These are phyloP conservation scores for Hemistola chrysoprasaria DNA, from an alignment of 2,888 invertebrate genomes.

Conservation along the genomic window DNA sequence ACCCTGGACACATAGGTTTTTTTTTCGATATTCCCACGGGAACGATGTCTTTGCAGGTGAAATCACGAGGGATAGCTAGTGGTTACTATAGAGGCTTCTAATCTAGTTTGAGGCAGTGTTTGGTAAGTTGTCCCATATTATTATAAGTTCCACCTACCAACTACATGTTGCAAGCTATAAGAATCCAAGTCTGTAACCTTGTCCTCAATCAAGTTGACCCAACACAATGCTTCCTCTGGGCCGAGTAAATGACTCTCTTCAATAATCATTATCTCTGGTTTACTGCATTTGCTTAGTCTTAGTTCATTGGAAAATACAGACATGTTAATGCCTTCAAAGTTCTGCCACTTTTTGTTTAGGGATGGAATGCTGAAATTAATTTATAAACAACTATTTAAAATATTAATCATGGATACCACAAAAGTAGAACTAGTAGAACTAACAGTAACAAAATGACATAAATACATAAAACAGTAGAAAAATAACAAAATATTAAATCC, in stretches of 20 bases:
- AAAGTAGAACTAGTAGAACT: too few species aligned
- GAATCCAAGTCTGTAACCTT: constrained; percentile 81
- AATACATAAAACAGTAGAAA: too few species aligned
- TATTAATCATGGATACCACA: not conserved
- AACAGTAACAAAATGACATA: too few species aligned
- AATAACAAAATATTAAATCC: too few species aligned
- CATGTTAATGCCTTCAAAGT: constrained; percentile 92
- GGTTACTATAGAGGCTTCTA: too few species aligned
- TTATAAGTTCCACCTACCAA: constrained; percentile 51
- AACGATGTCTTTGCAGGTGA: too few species aligned
- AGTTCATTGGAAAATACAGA: constrained; percentile 83
- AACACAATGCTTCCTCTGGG: constrained; percentile 84
- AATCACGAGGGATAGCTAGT: too few species aligned
- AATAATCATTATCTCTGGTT: constrained; percentile 85
- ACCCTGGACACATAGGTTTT: too few species aligned
- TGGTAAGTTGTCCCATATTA: too few species aligned
- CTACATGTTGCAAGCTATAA: constrained; percentile 84
- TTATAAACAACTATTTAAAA: not conserved
- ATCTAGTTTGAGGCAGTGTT: too few species aligned
- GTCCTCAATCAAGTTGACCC: constrained; percentile 86
- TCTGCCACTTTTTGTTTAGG: constrained; percentile 88
- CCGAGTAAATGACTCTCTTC: constrained; percentile 83
- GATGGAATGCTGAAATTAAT: constrained; percentile 80
- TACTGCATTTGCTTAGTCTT: constrained; percentile 82
- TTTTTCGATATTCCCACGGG: too few species aligned